phyloP scores from a whole-genome alignment of 2,888 invertebrate species.

The Megalurothrips usitatus region DNA sequence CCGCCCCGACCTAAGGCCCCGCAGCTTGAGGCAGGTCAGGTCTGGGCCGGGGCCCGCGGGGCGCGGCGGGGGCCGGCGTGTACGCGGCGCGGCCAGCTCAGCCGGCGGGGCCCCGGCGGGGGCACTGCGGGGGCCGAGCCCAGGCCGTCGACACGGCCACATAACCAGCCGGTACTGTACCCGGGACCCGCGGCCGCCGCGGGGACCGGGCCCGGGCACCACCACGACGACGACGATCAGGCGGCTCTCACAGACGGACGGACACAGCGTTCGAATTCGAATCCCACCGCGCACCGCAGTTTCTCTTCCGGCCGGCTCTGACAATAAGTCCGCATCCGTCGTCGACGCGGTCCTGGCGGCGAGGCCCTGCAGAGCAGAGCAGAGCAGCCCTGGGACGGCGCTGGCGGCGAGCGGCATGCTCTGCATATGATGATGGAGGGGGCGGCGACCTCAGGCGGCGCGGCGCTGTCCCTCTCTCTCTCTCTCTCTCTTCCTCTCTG shows the following conservation, averaged over 20 bases:
- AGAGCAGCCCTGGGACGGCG: background rate
- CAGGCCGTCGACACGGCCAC: background rate
- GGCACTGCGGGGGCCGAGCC: background rate
- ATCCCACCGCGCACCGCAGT: background rate
- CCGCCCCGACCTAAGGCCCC: background rate
- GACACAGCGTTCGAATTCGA: background rate
- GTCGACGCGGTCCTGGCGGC: no score
- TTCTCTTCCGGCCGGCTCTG: background rate
- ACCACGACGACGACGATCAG: background rate
- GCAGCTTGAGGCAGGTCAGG: constrained; percentile 2
- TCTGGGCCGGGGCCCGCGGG: background rate
- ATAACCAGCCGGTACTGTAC: no score
- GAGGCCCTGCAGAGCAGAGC: background rate
- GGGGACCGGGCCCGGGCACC: background rate
- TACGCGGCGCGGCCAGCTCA: no score
- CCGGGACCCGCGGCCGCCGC: background rate
- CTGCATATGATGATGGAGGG: constrained; percentile 21
- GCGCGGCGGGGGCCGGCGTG: background rate
- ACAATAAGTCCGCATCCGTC: no score
- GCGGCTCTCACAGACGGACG: background rate
- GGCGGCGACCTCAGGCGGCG: background rate
- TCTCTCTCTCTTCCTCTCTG: background rate
- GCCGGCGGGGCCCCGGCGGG: background rate
- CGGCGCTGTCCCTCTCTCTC: background rate
- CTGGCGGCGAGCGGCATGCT: background rate